Evolutionary conservation across 37 sponge, comb jelly and placozoan genomes (phyloP).

Genomic region (Hormiphora californensis): DNA sequence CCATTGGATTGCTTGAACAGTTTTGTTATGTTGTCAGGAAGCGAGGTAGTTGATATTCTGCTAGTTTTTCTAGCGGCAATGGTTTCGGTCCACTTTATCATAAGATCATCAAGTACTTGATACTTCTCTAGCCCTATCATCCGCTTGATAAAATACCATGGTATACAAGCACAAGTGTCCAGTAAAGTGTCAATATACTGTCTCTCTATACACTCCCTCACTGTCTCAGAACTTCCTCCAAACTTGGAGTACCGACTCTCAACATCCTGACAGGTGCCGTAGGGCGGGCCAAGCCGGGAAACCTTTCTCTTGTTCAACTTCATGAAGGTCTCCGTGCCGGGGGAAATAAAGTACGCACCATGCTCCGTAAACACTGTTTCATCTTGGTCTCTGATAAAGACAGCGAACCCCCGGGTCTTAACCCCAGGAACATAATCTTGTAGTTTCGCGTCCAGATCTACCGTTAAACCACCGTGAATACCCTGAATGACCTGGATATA

Average conservation of each 20-base stretch:
- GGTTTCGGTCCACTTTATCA: no score
- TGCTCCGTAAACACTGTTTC: not conserved
- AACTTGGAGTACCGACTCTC: not conserved
- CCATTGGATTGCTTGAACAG: no score
- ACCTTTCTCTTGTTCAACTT: not conserved
- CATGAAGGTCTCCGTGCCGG: not conserved
- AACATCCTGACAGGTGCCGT: not conserved
- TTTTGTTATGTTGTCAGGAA: no score
- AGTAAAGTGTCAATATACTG: not conserved
- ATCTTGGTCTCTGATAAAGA: not conserved
- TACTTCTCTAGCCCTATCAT: no score
- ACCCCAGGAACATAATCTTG: not conserved
- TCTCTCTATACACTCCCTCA: not conserved
- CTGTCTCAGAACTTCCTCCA: not conserved
- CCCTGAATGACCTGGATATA: not conserved
- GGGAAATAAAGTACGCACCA: not conserved
- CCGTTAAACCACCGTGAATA: not conserved
- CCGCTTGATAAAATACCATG: constrained; percentile 40
- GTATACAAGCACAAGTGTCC: not conserved
- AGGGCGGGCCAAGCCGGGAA: not conserved
- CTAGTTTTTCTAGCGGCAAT: no score
- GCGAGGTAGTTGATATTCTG: no score
- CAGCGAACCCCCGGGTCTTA: not conserved
- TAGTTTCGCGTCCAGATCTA: not conserved
- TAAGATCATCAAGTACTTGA: no score